A percentile compares a stretch with the other conserved stretches of the same genome.
Conservation (phyloP, 2,113 vertebrate species). For the Colinus virginianus region DNA sequence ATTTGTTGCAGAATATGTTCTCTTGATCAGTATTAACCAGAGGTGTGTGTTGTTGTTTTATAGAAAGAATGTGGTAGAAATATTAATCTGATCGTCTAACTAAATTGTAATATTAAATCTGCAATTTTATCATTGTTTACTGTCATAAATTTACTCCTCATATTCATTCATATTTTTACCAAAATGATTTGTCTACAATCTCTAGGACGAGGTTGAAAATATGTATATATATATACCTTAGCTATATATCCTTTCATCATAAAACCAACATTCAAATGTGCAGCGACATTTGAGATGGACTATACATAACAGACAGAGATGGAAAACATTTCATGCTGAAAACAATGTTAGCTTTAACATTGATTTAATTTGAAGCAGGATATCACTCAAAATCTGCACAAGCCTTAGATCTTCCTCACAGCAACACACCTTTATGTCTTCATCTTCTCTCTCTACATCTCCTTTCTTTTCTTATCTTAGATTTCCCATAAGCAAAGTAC, state of each 20-base stretch:
- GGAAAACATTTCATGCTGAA: not conserved
- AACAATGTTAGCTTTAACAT: not conserved
- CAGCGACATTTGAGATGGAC: not conserved
- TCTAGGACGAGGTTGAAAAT: not conserved
- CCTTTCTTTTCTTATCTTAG: not conserved
- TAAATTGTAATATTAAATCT: not conserved
- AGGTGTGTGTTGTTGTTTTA: not conserved
- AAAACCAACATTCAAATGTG: not conserved
- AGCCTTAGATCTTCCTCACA: not conserved
- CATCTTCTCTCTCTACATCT: not conserved
- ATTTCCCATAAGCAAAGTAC: not conserved
- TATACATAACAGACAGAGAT: not conserved
- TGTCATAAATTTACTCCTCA: not conserved
- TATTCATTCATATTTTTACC: not conserved
- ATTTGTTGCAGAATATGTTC: not conserved
- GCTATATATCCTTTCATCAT: not conserved
- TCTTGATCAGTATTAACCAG: constrained; percentile 6
- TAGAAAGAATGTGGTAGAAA: not conserved
- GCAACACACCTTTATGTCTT: not conserved
- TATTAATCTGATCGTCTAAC: not conserved
- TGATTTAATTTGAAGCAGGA: not conserved
- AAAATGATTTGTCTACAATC: not conserved
- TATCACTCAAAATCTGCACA: not conserved
- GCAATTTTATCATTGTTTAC: not conserved
- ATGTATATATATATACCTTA: not conserved